These are phyloP conservation scores for Drosophila picticornis DNA, from an alignment of 2,888 invertebrate species.

Conservation along the genomic window DNA sequence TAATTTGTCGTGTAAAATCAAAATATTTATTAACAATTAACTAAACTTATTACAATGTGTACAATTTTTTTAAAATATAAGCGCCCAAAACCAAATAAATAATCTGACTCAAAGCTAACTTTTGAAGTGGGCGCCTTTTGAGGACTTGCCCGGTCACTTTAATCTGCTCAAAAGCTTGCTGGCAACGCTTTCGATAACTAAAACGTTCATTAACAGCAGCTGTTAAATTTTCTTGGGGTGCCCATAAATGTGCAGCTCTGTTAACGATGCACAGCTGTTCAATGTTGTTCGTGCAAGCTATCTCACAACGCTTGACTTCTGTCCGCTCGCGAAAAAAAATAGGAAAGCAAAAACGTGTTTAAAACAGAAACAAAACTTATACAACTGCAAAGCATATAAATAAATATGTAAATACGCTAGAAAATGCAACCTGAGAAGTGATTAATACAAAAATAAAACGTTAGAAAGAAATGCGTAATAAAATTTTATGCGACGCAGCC, in stretches of 20 bases:
- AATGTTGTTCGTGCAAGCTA: constrained; percentile 62
- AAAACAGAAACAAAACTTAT: constrained; percentile 28
- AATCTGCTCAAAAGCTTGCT: neutral
- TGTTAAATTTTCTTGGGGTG: constrained; percentile 15
- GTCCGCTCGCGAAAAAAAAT: constrained; percentile 22
- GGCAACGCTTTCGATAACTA: neutral
- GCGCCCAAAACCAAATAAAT: constrained; percentile 52
- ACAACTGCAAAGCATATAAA: constrained; percentile 8
- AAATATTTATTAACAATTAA: constrained; percentile 34
- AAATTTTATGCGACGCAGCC: constrained; percentile 39
- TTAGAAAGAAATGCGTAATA: constrained; percentile 9
- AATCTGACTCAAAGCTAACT: constrained; percentile 19
- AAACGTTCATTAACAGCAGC: constrained; percentile 1
- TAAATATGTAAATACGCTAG: neutral
- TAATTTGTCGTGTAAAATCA: constrained; percentile 42
- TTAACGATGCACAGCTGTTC: constrained; percentile 52
- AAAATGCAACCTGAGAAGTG: constrained; percentile 11
- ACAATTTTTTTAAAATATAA: constrained; percentile 53
- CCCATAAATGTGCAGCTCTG: constrained; percentile 1
- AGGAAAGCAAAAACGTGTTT: constrained; percentile 61
- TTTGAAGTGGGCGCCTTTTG: neutral
- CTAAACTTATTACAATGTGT: constrained; percentile 37
- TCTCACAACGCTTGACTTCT: constrained; percentile 31
- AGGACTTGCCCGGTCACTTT: neutral
- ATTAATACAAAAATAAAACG: neutral